Base-by-base conservation (phyloP, 2,797 vertebrate species). In the Myioborus miniatus region DNA sequence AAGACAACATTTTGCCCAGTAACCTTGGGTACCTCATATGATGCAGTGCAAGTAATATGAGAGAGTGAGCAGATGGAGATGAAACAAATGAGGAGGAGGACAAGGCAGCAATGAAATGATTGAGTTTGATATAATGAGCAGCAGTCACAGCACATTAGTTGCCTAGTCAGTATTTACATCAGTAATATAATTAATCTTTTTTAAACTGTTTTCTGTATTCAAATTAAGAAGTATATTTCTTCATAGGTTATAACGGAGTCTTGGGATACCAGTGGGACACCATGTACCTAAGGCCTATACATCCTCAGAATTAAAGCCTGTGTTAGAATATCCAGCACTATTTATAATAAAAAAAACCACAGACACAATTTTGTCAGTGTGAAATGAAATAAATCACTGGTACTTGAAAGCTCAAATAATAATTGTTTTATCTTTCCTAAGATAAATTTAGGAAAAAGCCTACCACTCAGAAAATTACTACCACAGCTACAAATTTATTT, bases 141-240 rank as follows among this genome's bases (percentile, higher is more conserved):
- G 65, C 74, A 91, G 74, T 59, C 55, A 88, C 15, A 43, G 78
- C 83, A 79, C n/a, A 60, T 92, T 68, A 83, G 72, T 79, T 93
- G 64, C 53, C 84, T 91, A 86, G 70, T 75, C 59, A 77, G 84
- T 92, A 64, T 94, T 96, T 91, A 93, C 77, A 95, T 80, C 43
- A n/a, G 34, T 75, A 95, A 93, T 41, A 75, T 67, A 95, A 91
- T 93, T 87, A 91, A 90, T 79, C 39, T 85, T 87, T 62, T 69
- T 14, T 79, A 93, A 88, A 75, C 27, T 69, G 27, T 34, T 69
- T 62, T 75, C 77, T 68, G 15, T 79, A 37, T 74, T 93, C 46
- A 56, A 50, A 88, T 90, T 62, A 84, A 67, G 75, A 64, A 92
- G 36, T 55, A 65, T 15, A 93, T 23, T 64, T 77, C 79, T 89